These are phyloP conservation scores for Collichthys lucidus DNA, from an alignment of 2,113 vertebrate species.

Conservation along the genomic window DNA sequence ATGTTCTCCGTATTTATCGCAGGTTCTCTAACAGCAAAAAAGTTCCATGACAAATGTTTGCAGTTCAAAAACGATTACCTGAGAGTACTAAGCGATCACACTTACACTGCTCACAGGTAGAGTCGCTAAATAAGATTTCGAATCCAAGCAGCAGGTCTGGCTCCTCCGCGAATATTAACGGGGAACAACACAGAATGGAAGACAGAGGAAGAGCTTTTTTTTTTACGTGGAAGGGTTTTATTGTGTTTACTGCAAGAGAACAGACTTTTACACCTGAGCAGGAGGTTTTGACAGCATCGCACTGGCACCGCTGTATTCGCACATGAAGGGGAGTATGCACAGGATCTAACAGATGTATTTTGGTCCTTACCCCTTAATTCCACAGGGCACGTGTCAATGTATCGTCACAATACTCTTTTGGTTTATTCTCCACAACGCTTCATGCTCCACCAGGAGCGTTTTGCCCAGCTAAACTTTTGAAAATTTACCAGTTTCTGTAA, in stretches of 20 bases:
- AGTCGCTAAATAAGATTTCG: slow-evolving; percentile 15
- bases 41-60: not conserved
- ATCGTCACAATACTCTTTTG: too few relatives aligned
- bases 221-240: not conserved
- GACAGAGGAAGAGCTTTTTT: not conserved
- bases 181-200: not conserved
- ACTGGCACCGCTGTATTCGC: not conserved
- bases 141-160: not conserved
- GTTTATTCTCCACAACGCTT: too few relatives aligned
- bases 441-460: too few relatives aligned
- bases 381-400: too few relatives aligned
- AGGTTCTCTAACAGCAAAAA: not conserved
- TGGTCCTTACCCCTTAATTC: too few relatives aligned
- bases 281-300: slow-evolving; percentile 2
- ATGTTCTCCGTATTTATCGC: slow-evolving; percentile 7
- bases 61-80: slow-evolving; percentile 1
- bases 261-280: slow-evolving; percentile 9
- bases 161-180: not conserved
- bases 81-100: not conserved
- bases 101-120: not conserved
- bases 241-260: not conserved
- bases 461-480: too few relatives aligned
- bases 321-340: not conserved
- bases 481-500: too few relatives aligned
- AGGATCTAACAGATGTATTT: too few relatives aligned